Percentiles rank a stretch among this genome's conserved stretches.
Evolutionary conservation across 2,113 vertebrate species (phyloP).

Genomic region (Aleadryas rufinucha): DNA sequence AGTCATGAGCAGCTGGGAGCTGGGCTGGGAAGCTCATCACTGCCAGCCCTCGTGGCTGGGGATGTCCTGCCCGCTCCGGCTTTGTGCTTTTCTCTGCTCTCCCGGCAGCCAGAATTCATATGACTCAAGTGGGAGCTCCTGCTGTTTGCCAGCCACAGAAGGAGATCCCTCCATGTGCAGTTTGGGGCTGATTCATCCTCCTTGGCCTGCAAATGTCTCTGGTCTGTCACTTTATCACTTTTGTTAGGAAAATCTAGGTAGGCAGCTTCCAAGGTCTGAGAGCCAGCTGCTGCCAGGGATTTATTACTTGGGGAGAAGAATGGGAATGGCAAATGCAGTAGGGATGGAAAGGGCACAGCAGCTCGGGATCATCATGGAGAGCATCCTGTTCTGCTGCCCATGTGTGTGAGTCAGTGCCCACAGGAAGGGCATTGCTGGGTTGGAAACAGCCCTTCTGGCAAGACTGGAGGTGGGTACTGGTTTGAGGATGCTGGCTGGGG

Average conservation of each 20-base stretch:
- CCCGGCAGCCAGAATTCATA: not conserved
- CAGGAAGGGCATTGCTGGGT: not conserved
- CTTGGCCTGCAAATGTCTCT: not conserved
- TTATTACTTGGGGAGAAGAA: not conserved
- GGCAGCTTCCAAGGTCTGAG: not conserved
- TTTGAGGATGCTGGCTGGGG: not conserved
- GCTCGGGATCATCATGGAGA: rapidly evolving
- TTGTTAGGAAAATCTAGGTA: not conserved
- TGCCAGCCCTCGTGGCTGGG: not conserved
- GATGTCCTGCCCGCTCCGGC: not conserved
- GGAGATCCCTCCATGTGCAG: not conserved
- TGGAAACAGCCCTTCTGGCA: not conserved
- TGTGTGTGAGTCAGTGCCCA: not conserved
- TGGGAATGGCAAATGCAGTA: not conserved
- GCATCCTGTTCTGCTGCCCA: not conserved
- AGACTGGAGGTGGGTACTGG: not conserved
- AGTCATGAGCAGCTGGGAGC: not conserved
- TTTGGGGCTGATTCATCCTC: slow-evolving; percentile 22
- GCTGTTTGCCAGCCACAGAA: not conserved
- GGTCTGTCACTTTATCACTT: slow-evolving; percentile 15
- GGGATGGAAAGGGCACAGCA: not conserved
- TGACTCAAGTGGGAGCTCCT: not conserved
- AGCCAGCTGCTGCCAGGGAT: not conserved
- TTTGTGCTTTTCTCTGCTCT: not conserved
- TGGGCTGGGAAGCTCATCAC: not conserved